Base-by-base conservation (phyloP, 1,140 invertebrate genomes). In the Pseudoatta argentina region DNA sequence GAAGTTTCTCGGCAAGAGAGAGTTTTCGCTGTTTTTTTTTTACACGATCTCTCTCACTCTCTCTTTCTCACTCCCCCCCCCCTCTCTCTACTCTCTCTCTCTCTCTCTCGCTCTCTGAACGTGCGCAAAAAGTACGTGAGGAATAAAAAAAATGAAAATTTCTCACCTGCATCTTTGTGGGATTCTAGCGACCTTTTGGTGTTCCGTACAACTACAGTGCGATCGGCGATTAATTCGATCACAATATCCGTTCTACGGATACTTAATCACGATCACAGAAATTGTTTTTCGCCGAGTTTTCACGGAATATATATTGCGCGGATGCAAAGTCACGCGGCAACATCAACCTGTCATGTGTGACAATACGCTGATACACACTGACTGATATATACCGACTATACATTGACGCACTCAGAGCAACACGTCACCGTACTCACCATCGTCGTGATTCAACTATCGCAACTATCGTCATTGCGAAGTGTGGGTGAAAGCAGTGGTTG, bases 391-490 rank as follows among this genome's bases (percentile, higher is more conserved):
- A 64, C 27, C 16, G 27, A 34, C 34, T 57, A 21, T 7, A 8
- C n/a, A n/a, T 4, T 55, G 53, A 64, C 63, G 27, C 18, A 48
- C 21, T 10, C 57, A 18, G 39, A 51, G 3, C 14, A 51, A 51
- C 48, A 48, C 63, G n/a, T 55, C 63, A 12, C 30, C 34, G 34
- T 39, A 39, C 7, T 39, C 57, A 39, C 5, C 39, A 44, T 5
- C n/a, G 77, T 27, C 3, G 63, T 79, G 77, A 81, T 81, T 81
- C 77, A 81, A 69, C 64, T 34, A 34, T 34, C 21, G 21, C 5
- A 6, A 34, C 30, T 34, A 34, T 53, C 16, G 51, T 44, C 39
- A 44, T 44, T 8, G 39, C 21, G n/a, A 34, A 2, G n/a, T 21
- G 55, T 18, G 16, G 53, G 51, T 57, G 48, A 69, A 55, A 79